These are phyloP conservation scores for Ichneumon xanthorius DNA, from an alignment of 2,888 invertebrate species.

Conservation along the genomic window DNA sequence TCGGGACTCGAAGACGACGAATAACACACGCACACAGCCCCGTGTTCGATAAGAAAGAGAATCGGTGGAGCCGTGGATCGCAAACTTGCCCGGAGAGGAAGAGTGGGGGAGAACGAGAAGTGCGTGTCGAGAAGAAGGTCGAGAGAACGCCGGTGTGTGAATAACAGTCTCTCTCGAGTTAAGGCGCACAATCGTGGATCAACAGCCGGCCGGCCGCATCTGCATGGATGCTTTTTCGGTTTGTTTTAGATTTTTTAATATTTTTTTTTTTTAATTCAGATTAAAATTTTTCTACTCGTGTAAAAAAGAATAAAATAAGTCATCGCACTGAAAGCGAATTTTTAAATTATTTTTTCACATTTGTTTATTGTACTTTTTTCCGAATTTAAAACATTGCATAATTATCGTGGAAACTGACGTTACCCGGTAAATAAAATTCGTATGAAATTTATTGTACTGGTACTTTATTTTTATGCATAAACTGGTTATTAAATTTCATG, in stretches of 20 bases:
- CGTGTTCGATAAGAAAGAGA: conserved; percentile 59
- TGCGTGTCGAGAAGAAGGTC: conserved; percentile 52
- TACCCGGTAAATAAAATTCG: neutral
- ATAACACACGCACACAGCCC: neutral
- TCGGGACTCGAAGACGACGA: conserved; percentile 30
- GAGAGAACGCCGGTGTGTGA: conserved; percentile 32
- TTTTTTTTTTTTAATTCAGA: neutral
- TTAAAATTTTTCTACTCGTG: neutral
- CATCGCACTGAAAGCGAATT: too few species aligned
- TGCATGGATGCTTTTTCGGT: neutral
- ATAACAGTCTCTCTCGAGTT: conserved; percentile 3
- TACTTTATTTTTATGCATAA: too few species aligned
- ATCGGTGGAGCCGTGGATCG: conserved; percentile 36
- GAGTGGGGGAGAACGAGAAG: conserved; percentile 16
- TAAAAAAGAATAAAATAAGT: neutral
- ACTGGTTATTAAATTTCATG: too few species aligned
- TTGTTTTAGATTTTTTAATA: too few species aligned
- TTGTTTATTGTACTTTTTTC: neutral
- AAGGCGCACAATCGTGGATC: conserved; percentile 32
- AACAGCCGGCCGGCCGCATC: neutral
- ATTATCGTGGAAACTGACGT: neutral
- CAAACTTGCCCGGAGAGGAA: conserved; percentile 9
- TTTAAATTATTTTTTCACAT: too few species aligned
- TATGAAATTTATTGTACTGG: too few species aligned
- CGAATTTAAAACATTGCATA: neutral